Base-by-base conservation (phyloP, 2,113 vertebrate genomes). In the Jaculus jaculus region DNA sequence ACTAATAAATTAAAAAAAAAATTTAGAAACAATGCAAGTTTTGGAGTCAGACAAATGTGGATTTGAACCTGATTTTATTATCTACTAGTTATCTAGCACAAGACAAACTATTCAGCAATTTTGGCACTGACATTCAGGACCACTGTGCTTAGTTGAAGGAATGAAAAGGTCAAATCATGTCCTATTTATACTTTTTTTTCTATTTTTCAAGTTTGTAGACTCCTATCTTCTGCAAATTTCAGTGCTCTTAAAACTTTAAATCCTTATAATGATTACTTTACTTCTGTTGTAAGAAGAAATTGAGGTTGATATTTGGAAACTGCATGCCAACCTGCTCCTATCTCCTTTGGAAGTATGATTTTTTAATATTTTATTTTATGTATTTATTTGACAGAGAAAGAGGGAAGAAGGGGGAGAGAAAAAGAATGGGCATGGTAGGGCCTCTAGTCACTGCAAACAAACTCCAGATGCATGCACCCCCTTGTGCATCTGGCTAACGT, bases 221-320 rank as follows among this genome's bases (percentile, higher is more conserved):
- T 30, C n/a, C 79, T 63, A 81, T 61, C 18, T 32, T 58, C 63
- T 60, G 47, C 68, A 80, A 68, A 71, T 61, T 39, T 32, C 71
- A 47, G 28, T 94, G 94, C 87, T 94, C 63, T 82, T 80, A 81
- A 93, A 93, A 69, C 37, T 30, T 63, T 84, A 87, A 88, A 61
- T 32, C 30, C 32, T 88, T 54, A 15, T 24, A 65, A 34, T 72
- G 17, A 90, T 28, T 74, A 79, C 37, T n/a, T 89, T 83, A 75
- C 89, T 26, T 87, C 71, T 61, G 37, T 90, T 71, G 66, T 39
- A 79, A 75, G 80, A 89, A 71, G 20, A 92, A 87, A 94, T 77
- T 51, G 54, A 16, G 54, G 54, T 54, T 54, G 54, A 16, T 7
- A 54, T 54, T 54, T 54, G 15, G 10, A 16, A 54, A 54, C 11